Evolutionary conservation across 2,888 invertebrate genomes (phyloP).

Genomic region (Prosapia bicincta): DNA sequence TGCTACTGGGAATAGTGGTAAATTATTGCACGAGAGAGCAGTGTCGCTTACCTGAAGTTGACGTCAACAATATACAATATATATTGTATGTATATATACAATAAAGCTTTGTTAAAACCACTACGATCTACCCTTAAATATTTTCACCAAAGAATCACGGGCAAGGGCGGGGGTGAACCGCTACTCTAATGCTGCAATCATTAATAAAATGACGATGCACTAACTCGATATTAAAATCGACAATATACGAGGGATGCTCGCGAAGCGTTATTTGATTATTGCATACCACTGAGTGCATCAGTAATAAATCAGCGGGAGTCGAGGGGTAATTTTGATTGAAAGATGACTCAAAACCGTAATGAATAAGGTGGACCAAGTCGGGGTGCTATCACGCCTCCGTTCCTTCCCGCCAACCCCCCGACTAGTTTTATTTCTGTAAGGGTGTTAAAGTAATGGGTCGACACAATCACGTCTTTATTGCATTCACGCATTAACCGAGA

Average conservation of each 20-base stretch:
- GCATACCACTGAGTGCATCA: background rate
- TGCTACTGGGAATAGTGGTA: too few relatives aligned
- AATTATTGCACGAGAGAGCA: too few relatives aligned
- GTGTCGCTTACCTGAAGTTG: too few relatives aligned
- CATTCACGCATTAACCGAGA: background rate
- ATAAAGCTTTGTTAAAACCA: too few relatives aligned
- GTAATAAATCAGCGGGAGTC: background rate
- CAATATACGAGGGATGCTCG: background rate
- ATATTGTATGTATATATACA: too few relatives aligned
- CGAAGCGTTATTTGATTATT: background rate
- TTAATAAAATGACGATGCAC: background rate
- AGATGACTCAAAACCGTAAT: background rate
- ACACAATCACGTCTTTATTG: conserved; percentile 2
- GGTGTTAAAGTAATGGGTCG: conserved; percentile 2
- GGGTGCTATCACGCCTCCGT: background rate
- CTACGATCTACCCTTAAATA: too few relatives aligned
- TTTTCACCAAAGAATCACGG: too few relatives aligned
- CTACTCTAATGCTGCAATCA: background rate
- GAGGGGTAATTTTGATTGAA: conserved; percentile 2
- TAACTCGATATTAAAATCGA: background rate
- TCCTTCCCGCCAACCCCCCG: background rate
- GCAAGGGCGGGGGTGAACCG: background rate
- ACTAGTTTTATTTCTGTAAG: background rate
- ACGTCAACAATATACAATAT: too few relatives aligned
- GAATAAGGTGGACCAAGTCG: background rate